Evolutionary conservation across 2,113 vertebrate genomes (phyloP).

Genomic region (Marcusenius ussheri): DNA sequence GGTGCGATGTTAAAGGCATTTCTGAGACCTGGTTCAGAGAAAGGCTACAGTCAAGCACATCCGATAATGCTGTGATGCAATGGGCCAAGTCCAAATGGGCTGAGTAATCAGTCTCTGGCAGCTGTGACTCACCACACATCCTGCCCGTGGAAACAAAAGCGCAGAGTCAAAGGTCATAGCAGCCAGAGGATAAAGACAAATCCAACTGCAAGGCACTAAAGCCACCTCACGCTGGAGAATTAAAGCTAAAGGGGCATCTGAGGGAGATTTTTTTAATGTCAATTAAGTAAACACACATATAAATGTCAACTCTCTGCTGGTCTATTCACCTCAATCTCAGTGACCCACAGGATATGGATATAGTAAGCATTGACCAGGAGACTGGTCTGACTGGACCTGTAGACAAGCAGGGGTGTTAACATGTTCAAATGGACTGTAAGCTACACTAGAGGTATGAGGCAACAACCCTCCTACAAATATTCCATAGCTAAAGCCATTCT

Average conservation of each 20-base stretch:
- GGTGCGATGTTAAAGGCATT: background rate
- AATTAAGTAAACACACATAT: background rate
- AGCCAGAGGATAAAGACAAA: slow-evolving; percentile 15
- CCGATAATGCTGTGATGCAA: background rate
- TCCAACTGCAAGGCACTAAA: background rate
- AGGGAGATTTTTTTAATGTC: background rate
- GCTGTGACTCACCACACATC: background rate
- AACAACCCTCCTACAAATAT: background rate
- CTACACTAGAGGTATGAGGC: background rate
- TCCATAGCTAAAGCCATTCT: background rate
- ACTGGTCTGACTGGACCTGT: background rate
- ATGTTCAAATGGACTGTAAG: background rate
- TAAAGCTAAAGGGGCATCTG: background rate
- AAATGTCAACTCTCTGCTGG: background rate
- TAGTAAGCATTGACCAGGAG: background rate
- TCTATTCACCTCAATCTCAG: background rate
- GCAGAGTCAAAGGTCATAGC: background rate
- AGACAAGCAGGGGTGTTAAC: background rate
- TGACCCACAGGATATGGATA: background rate
- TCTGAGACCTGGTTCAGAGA: slow-evolving; percentile 11
- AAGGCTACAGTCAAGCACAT: slow-evolving; percentile 37
- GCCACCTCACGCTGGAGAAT: background rate
- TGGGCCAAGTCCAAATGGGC: background rate
- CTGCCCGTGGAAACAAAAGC: background rate
- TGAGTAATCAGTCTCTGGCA: background rate